Evolutionary conservation across 2,113 vertebrate species (phyloP).

Genomic region (Semnornis frantzii): DNA sequence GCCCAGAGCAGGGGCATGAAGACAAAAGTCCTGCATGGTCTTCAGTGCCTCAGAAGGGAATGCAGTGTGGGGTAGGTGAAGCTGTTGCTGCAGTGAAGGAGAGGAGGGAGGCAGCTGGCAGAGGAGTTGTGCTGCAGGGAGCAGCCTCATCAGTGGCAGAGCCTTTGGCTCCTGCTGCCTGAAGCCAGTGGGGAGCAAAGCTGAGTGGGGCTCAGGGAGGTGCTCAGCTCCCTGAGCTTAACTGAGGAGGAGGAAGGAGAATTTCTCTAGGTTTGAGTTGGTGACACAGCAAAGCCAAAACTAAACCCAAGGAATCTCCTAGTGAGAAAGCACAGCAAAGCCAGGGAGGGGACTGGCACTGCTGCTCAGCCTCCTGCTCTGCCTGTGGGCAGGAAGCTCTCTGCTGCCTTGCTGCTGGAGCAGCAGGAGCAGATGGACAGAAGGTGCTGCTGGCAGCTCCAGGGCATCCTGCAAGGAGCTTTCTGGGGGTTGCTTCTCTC

Average conservation of each 20-base stretch:
- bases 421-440: background rate
- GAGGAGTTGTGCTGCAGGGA: background rate
- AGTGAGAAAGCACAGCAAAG: constrained; percentile 30
- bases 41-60: background rate
- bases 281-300: constrained; percentile 3
- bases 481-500: background rate
- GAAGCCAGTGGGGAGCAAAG: background rate
- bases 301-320: background rate
- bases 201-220: background rate
- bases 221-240: background rate
- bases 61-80: background rate
- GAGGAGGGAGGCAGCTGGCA: background rate
- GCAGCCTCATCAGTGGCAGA: background rate
- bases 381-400: background rate
- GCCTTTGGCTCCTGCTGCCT: background rate
- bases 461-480: background rate
- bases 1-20: too few relatives aligned
- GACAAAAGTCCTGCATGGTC: background rate
- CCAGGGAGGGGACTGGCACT: background rate
- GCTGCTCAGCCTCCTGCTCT: background rate
- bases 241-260: background rate
- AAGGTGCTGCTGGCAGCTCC: background rate
- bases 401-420: background rate
- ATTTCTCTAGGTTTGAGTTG: background rate
- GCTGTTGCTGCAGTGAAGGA: background rate